These are phyloP conservation scores for Fabriciana adippe DNA, from an alignment of 2,888 invertebrate species.

Conservation along the genomic window DNA sequence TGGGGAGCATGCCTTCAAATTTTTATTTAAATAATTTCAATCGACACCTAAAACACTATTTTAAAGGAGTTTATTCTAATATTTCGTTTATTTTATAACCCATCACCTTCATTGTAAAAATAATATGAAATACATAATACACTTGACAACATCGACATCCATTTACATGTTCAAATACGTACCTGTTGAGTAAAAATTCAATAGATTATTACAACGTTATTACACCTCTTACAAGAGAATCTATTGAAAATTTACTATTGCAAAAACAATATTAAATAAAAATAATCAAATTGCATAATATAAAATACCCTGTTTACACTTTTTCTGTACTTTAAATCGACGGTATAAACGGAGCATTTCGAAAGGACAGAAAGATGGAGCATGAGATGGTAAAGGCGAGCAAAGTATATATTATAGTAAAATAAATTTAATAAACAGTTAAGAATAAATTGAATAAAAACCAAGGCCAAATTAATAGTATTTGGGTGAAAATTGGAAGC, in stretches of 20 bases:
- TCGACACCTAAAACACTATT: constrained; percentile 7
- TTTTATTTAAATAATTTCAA: not conserved
- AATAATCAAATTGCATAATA: constrained; percentile 38
- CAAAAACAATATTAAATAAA: constrained; percentile 31
- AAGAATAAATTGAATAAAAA: constrained; percentile 31
- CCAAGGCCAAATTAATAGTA: constrained; percentile 44
- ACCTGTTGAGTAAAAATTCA: constrained; percentile 35
- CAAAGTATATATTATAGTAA: constrained; percentile 37
- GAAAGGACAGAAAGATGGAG: constrained; percentile 35
- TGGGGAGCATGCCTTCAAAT: constrained; percentile 21
- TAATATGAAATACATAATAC: constrained; percentile 22
- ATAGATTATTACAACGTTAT: constrained; percentile 18
- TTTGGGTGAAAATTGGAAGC: constrained; percentile 62
- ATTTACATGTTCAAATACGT: constrained; percentile 29
- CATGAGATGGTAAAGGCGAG: constrained; percentile 43
- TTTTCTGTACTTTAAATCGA: not conserved
- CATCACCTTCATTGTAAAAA: constrained; percentile 20
- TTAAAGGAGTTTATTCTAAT: constrained; percentile 7
- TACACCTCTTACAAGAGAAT: not conserved
- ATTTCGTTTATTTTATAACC: constrained; percentile 6
- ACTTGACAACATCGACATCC: constrained; percentile 37
- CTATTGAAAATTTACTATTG: constrained; percentile 31
- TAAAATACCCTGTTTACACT: constrained; percentile 28
- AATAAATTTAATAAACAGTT: constrained; percentile 39
- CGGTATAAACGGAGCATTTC: constrained; percentile 26